Evolutionary conservation across 2,888 invertebrate species (phyloP).

Genomic region (Pardosa pseudoannulata): DNA sequence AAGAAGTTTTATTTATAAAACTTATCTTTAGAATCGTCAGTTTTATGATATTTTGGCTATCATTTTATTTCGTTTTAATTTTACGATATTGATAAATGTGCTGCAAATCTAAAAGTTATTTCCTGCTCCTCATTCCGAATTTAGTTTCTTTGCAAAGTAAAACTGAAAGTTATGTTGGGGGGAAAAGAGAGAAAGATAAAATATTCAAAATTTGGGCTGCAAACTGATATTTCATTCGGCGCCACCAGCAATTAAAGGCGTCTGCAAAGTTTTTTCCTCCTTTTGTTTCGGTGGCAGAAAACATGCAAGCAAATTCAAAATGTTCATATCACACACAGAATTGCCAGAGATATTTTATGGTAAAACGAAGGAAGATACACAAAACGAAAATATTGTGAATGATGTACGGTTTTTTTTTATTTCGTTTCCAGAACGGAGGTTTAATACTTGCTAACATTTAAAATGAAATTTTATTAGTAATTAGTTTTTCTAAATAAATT

Average conservation of each 20-base stretch:
- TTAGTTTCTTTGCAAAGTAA: not conserved
- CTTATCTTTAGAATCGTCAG: too few relatives aligned
- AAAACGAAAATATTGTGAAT: too few relatives aligned
- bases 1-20: too few relatives aligned
- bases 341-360: not conserved
- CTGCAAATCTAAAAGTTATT: conserved; percentile 6
- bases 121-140: not conserved
- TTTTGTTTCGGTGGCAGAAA: conserved; percentile 3
- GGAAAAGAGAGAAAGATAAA: not conserved
- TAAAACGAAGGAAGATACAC: not conserved
- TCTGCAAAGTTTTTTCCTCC: not conserved
- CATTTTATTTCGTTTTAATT: not conserved
- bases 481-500: too few relatives aligned
- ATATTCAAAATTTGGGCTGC: conserved; percentile 4
- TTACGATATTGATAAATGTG: not conserved
- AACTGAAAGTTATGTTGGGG: not conserved
- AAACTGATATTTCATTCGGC: conserved; percentile 14
- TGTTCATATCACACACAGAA: not conserved
- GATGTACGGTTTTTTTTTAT: not conserved
- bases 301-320: not conserved
- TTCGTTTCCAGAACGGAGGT: too few relatives aligned
- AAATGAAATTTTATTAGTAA: too few relatives aligned
- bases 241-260: conserved; percentile 6
- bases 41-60: not conserved
- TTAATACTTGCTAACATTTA: too few relatives aligned